Percentiles rank a stretch among this genome's conserved stretches.
Evolutionary conservation across 2,113 vertebrate species (phyloP).

Genomic region (Thamnophis sirtalis): DNA sequence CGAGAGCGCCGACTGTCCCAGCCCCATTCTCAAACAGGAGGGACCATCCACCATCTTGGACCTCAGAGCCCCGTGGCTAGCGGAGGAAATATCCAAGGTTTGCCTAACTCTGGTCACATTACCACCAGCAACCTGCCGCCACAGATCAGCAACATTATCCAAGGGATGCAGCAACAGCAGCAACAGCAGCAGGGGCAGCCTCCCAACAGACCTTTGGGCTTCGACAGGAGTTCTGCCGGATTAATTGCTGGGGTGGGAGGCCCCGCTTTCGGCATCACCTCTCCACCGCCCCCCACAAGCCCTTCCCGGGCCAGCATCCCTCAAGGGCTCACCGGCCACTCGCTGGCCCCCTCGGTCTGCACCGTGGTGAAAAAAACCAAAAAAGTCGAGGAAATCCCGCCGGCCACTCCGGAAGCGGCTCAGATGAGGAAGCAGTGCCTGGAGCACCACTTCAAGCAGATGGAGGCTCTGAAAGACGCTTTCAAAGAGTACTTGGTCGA

Average conservation of each 20-base stretch:
- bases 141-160: conserved; percentile 91
- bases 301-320: conserved; percentile 79
- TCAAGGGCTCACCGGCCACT: conserved; percentile 77
- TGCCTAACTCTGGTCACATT: conserved; percentile 83
- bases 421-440: conserved; percentile 90
- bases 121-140: conserved; percentile 86
- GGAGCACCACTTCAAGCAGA: conserved; percentile 88
- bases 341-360: conserved; percentile 70
- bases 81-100: conserved; percentile 68
- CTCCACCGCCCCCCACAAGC: conserved; percentile 83
- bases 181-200: conserved; percentile 66
- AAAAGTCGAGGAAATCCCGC: conserved; percentile 91
- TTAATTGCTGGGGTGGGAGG: conserved; percentile 77
- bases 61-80: conserved; percentile 86
- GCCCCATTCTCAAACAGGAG: conserved; percentile 88
- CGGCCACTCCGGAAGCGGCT: conserved; percentile 85
- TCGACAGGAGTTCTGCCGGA: conserved; percentile 77
- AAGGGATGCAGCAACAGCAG: conserved; percentile 79
- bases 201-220: conserved; percentile 72
- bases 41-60: conserved; percentile 87
- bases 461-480: conserved; percentile 85
- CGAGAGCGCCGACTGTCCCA: conserved; percentile 84
- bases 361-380: conserved; percentile 80
- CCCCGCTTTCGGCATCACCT: conserved; percentile 78
- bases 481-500: conserved; percentile 93